Evolutionary conservation across 2,888 invertebrate genomes (phyloP).

Genomic region (Athripsodes cinereus): DNA sequence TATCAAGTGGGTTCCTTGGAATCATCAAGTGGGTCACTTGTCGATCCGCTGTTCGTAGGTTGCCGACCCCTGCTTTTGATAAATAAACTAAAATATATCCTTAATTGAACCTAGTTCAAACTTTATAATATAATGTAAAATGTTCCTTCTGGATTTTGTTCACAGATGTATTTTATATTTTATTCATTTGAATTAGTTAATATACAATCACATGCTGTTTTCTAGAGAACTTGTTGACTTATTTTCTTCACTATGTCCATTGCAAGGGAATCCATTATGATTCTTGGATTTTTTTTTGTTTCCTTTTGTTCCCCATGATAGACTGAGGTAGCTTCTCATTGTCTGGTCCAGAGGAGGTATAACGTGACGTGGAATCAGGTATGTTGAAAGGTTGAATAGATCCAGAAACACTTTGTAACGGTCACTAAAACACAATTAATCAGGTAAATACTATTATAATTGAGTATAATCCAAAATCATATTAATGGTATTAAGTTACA

Average conservation of each 20-base stretch:
- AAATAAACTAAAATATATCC: no score
- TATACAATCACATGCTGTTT: conserved; percentile 25
- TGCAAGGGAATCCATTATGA: conserved; percentile 17
- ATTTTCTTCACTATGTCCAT: conserved; percentile 21
- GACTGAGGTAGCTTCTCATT: conserved; percentile 72
- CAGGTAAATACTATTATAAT: not conserved
- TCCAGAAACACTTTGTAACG: conserved; percentile 98
- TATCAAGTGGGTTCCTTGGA: no score
- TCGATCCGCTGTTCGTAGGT: no score
- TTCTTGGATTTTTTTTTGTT: not conserved
- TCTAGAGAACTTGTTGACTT: conserved; percentile 32
- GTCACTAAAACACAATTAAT: conserved; percentile 58
- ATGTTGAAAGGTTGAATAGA: conserved; percentile 94
- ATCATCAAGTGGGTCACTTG: no score
- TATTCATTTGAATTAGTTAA: no score
- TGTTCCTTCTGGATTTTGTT: no score
- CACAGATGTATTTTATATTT: no score
- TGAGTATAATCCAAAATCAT: no score
- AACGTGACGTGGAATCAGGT: conserved; percentile 83
- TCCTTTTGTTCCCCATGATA: conserved; percentile 43
- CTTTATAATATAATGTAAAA: no score
- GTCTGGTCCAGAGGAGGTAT: conserved; percentile 82
- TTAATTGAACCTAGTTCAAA: no score
- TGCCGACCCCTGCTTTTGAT: no score
- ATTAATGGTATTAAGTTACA: no score